Conservation (phyloP, 2,888 invertebrate species). For the Myathropa florea region DNA sequence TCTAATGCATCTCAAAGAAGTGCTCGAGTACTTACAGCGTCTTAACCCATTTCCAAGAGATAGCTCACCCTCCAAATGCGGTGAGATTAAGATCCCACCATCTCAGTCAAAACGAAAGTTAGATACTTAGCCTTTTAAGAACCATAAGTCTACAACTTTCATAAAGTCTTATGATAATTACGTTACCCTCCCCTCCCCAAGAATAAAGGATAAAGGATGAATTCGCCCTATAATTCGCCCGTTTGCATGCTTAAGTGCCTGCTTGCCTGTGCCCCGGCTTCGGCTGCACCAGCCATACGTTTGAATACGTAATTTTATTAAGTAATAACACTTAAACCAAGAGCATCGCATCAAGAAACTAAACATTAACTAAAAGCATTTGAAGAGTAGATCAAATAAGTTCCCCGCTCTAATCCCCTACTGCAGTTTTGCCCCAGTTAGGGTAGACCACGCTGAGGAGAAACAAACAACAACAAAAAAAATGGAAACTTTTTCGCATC, state of each 20-base stretch:
- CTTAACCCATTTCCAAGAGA: not conserved
- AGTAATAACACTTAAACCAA: conserved; percentile 7
- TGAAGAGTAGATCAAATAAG: conserved; percentile 14
- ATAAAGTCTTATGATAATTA: not conserved
- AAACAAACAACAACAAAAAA: conserved; percentile 1
- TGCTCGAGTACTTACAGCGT: not conserved
- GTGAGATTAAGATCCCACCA: not conserved
- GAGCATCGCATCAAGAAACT: not conserved
- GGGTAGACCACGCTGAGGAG: not conserved
- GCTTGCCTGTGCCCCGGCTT: not conserved
- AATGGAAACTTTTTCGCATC: not conserved
- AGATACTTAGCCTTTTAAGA: not conserved
- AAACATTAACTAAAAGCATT: conserved; percentile 16
- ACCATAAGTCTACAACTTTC: not conserved
- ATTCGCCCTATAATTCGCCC: not conserved
- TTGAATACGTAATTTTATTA: conserved; percentile 26
- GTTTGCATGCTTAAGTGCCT: not conserved
- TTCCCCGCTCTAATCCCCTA: not conserved
- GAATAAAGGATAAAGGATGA: not conserved
- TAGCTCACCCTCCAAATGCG: not conserved
- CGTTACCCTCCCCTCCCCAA: not conserved
- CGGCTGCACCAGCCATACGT: not conserved
- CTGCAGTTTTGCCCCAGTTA: conserved; percentile 13
- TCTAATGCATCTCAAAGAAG: not conserved
- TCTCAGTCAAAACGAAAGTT: not conserved